Conservation (phyloP, 2,113 vertebrate species). For the Oryzias woworae region DNA sequence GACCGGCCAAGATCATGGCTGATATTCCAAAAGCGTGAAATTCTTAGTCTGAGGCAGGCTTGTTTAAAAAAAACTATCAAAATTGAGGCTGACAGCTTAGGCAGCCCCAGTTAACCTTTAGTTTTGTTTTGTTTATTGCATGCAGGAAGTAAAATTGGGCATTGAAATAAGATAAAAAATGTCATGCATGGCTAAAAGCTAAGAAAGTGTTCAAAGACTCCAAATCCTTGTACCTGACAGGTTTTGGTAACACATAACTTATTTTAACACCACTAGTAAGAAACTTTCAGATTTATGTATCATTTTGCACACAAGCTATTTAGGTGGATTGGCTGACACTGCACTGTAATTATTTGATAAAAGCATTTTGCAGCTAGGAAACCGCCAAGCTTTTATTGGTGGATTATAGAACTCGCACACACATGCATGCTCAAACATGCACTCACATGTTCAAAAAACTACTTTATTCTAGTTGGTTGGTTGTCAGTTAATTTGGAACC, state of each 20-base stretch:
- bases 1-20: slow-evolving; percentile 16
- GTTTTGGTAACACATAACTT: neutral
- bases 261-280: neutral
- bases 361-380: too few species aligned
- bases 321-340: neutral
- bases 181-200: neutral
- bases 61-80: slow-evolving; percentile 28
- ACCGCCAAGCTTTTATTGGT: too few species aligned
- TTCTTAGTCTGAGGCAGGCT: slow-evolving; percentile 24
- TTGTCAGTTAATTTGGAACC: too few species aligned
- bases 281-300: neutral
- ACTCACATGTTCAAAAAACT: too few species aligned
- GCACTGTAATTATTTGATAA: neutral
- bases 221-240: neutral
- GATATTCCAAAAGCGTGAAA: slow-evolving; percentile 37
- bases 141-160: slow-evolving; percentile 18
- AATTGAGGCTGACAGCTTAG: slow-evolving; percentile 10
- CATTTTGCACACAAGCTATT: neutral
- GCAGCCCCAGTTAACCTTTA: neutral
- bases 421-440: too few species aligned
- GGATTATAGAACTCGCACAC: too few species aligned
- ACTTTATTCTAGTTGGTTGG: too few species aligned
- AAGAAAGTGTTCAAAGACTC: slow-evolving; percentile 5
- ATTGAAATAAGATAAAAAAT: slow-evolving; percentile 9
- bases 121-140: slow-evolving; percentile 12